Conservation (phyloP, 2,888 invertebrate species). For the Agrochola lychnidis region DNA sequence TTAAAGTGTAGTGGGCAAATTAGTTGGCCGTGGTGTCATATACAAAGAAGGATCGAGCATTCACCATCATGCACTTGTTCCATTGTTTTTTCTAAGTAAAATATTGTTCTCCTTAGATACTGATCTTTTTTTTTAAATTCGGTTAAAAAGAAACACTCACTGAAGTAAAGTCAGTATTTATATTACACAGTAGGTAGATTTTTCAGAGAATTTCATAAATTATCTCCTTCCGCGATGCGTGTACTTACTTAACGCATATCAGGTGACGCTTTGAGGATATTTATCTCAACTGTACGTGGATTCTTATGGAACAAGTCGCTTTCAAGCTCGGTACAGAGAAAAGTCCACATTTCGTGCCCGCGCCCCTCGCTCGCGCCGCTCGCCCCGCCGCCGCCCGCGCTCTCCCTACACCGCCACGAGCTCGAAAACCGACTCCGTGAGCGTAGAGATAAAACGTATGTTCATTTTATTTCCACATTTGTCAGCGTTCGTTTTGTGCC, state of each 20-base stretch:
- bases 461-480: conserved; percentile 91
- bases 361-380: conserved; percentile 53
- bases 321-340: conserved; percentile 66
- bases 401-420: conserved; percentile 70
- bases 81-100: neutral
- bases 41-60: neutral
- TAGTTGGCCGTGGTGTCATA: neutral
- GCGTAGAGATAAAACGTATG: conserved; percentile 89
- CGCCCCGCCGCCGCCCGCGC: conserved; percentile 58
- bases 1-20: neutral
- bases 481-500: conserved; percentile 91
- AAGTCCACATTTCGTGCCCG: conserved; percentile 66
- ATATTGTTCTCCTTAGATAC: neutral
- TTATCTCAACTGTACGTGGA: conserved; percentile 74
- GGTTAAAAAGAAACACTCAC: neutral
- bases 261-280: conserved; percentile 72
- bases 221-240: conserved; percentile 7
- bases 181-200: neutral
- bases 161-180: neutral
- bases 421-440: conserved; percentile 84
- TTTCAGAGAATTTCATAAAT: neutral
- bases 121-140: neutral
- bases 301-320: conserved; percentile 77
- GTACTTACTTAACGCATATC: conserved; percentile 60
- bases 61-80: neutral